phyloP scores from a whole-genome alignment of 2,888 invertebrate species.

The Ypsolopha sequella region DNA sequence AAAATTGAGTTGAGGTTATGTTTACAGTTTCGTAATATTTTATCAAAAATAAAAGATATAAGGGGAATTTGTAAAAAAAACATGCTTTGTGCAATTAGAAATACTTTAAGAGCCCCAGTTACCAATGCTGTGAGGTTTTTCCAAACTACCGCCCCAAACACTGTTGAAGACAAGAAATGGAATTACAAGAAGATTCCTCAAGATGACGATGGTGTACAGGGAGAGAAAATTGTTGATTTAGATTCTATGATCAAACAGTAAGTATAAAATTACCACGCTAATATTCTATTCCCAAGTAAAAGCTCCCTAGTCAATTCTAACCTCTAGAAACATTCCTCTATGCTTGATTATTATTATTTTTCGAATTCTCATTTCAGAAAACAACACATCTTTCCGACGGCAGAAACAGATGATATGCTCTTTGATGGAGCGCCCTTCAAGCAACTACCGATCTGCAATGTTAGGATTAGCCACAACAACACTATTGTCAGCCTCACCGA shows the following conservation, averaged over 20 bases:
- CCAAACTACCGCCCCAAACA: slow-evolving; percentile 33
- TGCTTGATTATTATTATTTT: too few species aligned
- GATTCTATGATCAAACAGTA: slow-evolving; percentile 75
- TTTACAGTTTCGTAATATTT: neutral
- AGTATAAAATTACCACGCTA: slow-evolving; percentile 15
- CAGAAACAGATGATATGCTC: slow-evolving; percentile 76
- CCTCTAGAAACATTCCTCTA: neutral
- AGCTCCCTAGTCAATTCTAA: neutral
- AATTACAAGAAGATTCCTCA: slow-evolving; percentile 56
- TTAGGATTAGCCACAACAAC: slow-evolving; percentile 88
- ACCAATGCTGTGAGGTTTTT: slow-evolving; percentile 30
- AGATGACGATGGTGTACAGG: slow-evolving; percentile 82
- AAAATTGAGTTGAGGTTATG: slow-evolving; percentile 1
- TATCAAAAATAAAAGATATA: neutral
- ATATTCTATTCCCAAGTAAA: neutral
- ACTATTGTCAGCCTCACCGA: slow-evolving; percentile 86
- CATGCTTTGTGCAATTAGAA: slow-evolving; percentile 40
- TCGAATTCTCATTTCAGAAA: slow-evolving; percentile 62
- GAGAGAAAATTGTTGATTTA: slow-evolving; percentile 79
- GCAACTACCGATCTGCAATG: slow-evolving; percentile 86
- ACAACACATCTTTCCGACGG: slow-evolving; percentile 79
- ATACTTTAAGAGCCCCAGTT: slow-evolving; percentile 27
- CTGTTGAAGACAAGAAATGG: slow-evolving; percentile 38
- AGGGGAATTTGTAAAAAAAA: neutral
- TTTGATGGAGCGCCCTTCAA: slow-evolving; percentile 84